Evolutionary conservation across 2,797 vertebrate species (phyloP), one percentile per base, ranked within the genome.

Genomic region (Cetoscarus ocellatus): DNA sequence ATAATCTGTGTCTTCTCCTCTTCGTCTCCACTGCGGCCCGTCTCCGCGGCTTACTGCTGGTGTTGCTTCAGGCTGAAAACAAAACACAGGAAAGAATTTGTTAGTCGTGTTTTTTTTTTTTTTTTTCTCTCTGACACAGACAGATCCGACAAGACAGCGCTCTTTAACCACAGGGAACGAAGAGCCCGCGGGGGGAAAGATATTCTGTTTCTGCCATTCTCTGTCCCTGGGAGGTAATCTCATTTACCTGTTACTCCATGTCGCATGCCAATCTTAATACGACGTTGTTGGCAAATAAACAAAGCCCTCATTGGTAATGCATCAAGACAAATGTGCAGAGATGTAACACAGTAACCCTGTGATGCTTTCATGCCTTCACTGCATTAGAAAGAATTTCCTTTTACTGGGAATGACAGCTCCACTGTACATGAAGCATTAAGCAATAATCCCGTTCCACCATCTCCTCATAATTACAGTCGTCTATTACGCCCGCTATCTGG

Each of bases 31-130:
- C 48, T 61, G 82, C 18, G 75, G 70, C 58, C 52, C 71, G 82
- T 80, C 81, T 80, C 64, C 0, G 63, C 63, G 68, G 73, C 82
- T 91, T 75, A 94, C 88, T 92, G 92, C 88, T 94, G 93, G 88
- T 93, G 91, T 77, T 93, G 92, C 90, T 94, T 94, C 88, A 94
- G 83, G 90, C 93, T 94, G 89, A 73, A 88, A 90, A 85, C 72
- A 82, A 89, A 90, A 77, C 83, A 88, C 65, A 89, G 75, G 77
- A 80, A 83, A 82, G 14, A 70, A 79, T 82, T 78, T 79, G 80
- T 91, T 89, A 90, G 78, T 77, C 66, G 67, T 61, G 85, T 79
- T 88, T 72, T 60, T 64, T 67, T 79, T 88, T 72, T 60, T 64
- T 67, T 57, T 27, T 27, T 27, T 27, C 27, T 4, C 59, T 61